phyloP scores from a whole-genome alignment of 2,888 invertebrate species.

The Drosophila mulleri region DNA sequence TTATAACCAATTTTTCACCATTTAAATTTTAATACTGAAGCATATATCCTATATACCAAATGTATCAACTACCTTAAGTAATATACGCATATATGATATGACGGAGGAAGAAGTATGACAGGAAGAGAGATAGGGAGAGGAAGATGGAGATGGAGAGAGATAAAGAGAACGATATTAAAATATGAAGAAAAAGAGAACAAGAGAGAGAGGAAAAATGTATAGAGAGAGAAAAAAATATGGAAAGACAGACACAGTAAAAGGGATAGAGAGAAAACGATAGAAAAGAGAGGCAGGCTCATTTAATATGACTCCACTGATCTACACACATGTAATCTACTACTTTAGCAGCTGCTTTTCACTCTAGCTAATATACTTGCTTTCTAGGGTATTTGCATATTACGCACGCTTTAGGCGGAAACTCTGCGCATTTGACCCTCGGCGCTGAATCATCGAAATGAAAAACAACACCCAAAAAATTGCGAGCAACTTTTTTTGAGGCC shows the following conservation, averaged over 20 bases:
- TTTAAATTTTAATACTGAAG: too few species aligned
- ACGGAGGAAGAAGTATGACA: too few species aligned
- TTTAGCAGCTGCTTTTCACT: neutral
- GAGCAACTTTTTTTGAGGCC: slow-evolving; percentile 41
- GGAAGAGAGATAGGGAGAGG: neutral
- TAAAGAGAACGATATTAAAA: neutral
- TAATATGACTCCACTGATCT: too few species aligned
- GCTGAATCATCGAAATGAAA: slow-evolving; percentile 48
- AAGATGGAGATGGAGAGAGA: neutral
- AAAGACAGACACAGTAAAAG: neutral
- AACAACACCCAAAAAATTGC: slow-evolving; percentile 25
- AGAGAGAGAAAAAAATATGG: neutral
- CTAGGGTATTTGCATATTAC: slow-evolving; percentile 24
- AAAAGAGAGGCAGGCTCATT: neutral
- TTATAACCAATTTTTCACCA: too few species aligned
- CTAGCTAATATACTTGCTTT: neutral
- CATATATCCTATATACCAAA: too few species aligned
- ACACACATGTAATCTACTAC: neutral
- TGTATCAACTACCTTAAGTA: too few species aligned
- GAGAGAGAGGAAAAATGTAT: neutral
- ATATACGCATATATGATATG: too few species aligned
- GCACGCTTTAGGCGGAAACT: slow-evolving; percentile 58
- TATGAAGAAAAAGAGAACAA: too few species aligned
- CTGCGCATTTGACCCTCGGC: slow-evolving; percentile 65
- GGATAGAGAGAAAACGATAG: neutral